Base-by-base conservation (phyloP, 2,113 vertebrate genomes). In the Ibidorhyncha struthersii region DNA sequence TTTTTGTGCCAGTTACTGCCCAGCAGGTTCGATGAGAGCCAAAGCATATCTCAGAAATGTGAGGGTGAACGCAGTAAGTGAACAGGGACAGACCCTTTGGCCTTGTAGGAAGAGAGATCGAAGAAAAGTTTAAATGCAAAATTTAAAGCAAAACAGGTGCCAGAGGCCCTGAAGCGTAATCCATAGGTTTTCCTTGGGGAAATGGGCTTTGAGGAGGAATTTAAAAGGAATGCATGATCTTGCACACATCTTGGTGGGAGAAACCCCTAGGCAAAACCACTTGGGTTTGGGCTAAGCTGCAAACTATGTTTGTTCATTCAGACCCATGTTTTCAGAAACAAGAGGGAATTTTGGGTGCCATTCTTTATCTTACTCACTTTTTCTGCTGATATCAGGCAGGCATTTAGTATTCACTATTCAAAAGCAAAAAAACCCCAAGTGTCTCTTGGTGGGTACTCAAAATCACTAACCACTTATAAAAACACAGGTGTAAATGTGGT, bases 11-110 rank as follows among this genome's bases (percentile, higher is more conserved):
- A 27, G 21, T 59, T 49, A 22, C 29, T 47, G 4, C 22, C 27
- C 15, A 55, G 45, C 4, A 83, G 19, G 10, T 53, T 67, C 20
- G 4, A 45, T 23, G 9, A 50, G 55, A 82, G 25, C 26, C 52
- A 52, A 0, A 1, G 9, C 20, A 9, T 0, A 2, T 34, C 40
- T 81, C 72, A 32, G 59, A 55, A 62, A 36, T 29, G 15, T 50
- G 43, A 77, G 20, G 8, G 8, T 29, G n/a, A 5, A 9, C 16
- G 30, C 36, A 34, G 25, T 3, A 63, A 47, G 38, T 45, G 32
- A 84, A 21, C 30, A 53, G 14, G 16, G 47, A 53, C 84, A 78
- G 5, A 3, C 40, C 32, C 8, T 29, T 62, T n/a, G 32, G 14
- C 32, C 19, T 30, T 9, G 10, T 16, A 70, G 34, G 26, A 90